Conservation (phyloP, 2,113 vertebrate genomes). For the Tapirus terrestris region DNA sequence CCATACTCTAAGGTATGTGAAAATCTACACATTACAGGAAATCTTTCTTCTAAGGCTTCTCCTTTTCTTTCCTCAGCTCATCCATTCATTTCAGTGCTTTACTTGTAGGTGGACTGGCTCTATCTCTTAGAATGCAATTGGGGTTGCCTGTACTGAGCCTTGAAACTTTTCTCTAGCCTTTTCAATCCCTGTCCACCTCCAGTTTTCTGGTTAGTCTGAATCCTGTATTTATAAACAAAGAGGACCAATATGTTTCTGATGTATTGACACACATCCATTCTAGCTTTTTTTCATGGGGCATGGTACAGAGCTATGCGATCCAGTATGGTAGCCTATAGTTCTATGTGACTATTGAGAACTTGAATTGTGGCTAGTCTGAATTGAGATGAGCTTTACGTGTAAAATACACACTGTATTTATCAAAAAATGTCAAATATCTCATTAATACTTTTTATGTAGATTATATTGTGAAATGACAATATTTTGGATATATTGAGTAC, state of each 20-base stretch:
- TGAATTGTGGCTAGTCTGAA: neutral
- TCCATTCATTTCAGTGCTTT: neutral
- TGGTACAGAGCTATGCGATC: neutral
- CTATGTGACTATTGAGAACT: neutral
- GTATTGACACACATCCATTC: neutral
- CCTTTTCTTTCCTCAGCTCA: neutral
- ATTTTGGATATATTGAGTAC: neutral
- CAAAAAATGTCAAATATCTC: neutral
- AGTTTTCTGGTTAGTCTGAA: neutral
- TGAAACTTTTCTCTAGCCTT: neutral
- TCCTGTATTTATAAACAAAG: neutral
- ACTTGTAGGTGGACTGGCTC: neutral
- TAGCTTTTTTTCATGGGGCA: neutral
- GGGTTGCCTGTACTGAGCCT: neutral
- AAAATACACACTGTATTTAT: neutral
- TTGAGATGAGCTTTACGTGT: neutral
- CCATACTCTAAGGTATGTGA: neutral
- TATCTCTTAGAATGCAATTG: neutral
- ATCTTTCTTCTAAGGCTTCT: neutral
- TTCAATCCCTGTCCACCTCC: neutral
- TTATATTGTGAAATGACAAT: neutral
- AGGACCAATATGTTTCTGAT: neutral
- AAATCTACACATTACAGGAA: neutral
- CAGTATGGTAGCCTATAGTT: neutral
- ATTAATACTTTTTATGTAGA: neutral